Evolutionary conservation across 2,113 vertebrate genomes (phyloP).

Genomic region (Microcebus ravelobensis): DNA sequence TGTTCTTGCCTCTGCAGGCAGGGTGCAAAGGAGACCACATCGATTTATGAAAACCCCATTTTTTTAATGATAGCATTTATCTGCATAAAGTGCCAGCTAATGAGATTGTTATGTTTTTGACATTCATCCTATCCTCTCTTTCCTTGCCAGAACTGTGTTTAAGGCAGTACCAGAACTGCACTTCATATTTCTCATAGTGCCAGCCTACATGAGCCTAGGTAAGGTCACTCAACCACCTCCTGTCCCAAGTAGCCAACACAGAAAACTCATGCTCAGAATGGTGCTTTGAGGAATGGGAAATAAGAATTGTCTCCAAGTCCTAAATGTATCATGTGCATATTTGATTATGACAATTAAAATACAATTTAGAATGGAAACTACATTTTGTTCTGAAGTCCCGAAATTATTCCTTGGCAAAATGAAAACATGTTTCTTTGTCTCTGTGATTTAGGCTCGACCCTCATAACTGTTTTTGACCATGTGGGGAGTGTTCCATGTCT

Average conservation of each 20-base stretch:
- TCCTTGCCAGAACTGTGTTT: constrained; percentile 88
- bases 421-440: constrained; percentile 37
- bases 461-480: constrained; percentile 87
- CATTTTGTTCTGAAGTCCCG: background rate
- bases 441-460: constrained; percentile 81
- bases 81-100: background rate
- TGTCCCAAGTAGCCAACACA: background rate
- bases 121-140: background rate
- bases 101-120: background rate
- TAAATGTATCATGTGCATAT: background rate
- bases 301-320: background rate
- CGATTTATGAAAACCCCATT: too few species aligned
- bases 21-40: background rate
- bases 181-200: constrained; percentile 89
- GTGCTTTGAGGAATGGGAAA: background rate
- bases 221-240: constrained; percentile 57
- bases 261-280: background rate
- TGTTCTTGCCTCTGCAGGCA: background rate
- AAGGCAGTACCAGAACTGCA: constrained; percentile 89
- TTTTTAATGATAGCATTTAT: background rate
- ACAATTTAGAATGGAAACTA: background rate
- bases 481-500: constrained; percentile 70
- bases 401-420: background rate
- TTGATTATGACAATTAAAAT: background rate
- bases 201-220: constrained; percentile 86